These are phyloP conservation scores for Oncopodura yosiiana DNA, from an alignment of 1,140 invertebrate genomes.

Conservation along the genomic window DNA sequence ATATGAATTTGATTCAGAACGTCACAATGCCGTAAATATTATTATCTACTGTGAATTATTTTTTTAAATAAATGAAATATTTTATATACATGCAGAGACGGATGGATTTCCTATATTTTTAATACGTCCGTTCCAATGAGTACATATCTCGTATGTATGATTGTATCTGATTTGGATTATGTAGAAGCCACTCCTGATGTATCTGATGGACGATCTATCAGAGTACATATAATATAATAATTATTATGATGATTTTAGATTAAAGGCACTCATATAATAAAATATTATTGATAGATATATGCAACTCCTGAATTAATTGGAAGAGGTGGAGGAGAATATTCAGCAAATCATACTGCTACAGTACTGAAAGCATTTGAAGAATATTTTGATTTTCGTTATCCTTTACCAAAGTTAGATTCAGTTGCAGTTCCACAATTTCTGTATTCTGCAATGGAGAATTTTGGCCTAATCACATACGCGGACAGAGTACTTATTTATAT, in stretches of 20 bases:
- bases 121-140: constrained; percentile 14
- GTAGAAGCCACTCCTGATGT: constrained; percentile 10
- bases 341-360: constrained; percentile 39
- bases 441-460: constrained; percentile 58
- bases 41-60: neutral
- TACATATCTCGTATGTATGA: constrained; percentile 17
- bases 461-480: constrained; percentile 57
- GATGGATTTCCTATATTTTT: constrained; percentile 10
- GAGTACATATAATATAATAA: too few relatives aligned
- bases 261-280: too few relatives aligned
- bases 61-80: neutral
- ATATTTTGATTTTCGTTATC: constrained; percentile 50
- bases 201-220: too few relatives aligned
- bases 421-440: constrained; percentile 61
- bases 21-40: too few relatives aligned
- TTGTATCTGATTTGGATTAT: constrained; percentile 19
- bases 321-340: constrained; percentile 41
- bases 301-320: constrained; percentile 38
- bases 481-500: neutral
- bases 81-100: neutral
- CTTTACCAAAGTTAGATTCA: constrained; percentile 53
- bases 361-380: constrained; percentile 47
- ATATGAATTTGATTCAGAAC: constrained; percentile 64
- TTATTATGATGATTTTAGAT: too few relatives aligned
- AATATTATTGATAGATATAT: too few relatives aligned